Evolutionary conservation across 2,888 invertebrate genomes (phyloP), one percentile per base, ranked within the genome.

Genomic region (Trissolcus japonicus): DNA sequence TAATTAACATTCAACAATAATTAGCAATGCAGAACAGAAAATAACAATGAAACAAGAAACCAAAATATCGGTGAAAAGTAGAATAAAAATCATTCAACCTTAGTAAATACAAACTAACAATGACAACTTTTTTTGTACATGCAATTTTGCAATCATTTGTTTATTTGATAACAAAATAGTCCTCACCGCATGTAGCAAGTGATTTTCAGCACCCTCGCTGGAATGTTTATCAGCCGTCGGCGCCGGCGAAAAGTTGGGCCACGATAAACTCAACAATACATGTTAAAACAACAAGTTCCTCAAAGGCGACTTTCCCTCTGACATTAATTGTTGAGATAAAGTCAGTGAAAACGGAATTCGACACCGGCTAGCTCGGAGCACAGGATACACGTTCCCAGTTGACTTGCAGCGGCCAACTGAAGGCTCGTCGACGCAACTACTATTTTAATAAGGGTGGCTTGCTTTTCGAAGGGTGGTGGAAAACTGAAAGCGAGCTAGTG

Each of bases 381-480:
- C 17, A 51, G 54, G 60, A 60, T 43, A 53, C 69, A 69, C 78
- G 50, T 53, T 63, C 54, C 55, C 51, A 55, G 65, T 35, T 55
- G 74, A 74, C 66, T 53, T 6, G 61, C 76, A 69, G 72, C 79
- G 76, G 79, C 79, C 80, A 71, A 81, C 80, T 81, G 80, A 79
- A 76, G 63, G 63, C 73, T 69, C 59, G 54, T 53, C 65, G 66
- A 61, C 75, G 66, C 61, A 65, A 59, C 79, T 57, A 55, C 62
- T 79, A 76, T 79, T 76, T 80, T 76, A 80, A 78, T 76, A 79
- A 79, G 79, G 76, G 69, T 71, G 7, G 71, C 73, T 66, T 68
- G 74, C 76, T 53, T 71, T 68, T 76, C 71, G 74, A 69, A 72
- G 68, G 78, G 79, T 66, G 65, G 73, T 66, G 73, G 73, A 66